Base-by-base conservation (phyloP, 1,140 invertebrate species). In the Aphelenchoides avenae region DNA sequence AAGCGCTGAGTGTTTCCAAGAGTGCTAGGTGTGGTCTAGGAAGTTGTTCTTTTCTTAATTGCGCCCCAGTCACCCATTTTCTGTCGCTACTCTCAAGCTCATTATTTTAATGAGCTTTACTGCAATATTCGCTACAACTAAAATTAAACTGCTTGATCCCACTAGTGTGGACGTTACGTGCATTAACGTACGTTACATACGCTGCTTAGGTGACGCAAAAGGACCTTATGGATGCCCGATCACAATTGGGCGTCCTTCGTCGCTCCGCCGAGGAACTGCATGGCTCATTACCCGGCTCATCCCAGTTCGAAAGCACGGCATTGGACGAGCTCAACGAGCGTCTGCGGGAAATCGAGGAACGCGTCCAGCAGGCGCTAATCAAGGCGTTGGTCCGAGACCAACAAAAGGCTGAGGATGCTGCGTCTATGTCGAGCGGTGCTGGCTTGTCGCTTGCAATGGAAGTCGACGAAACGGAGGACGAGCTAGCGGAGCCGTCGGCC, bases 391-490 rank as follows among this genome's bases (percentile, higher is more conserved):
- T n/a, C n/a, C 33, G 37, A 30, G 52, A 24, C 22, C 34, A 41
- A 36, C 54, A 57, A 53, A 29, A 57, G 9, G 56, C 9, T 7
- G 15, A 7, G 27, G 46, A 50, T 36, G 30, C 31, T n/a, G 15
- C n/a, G 5, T 50, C 6, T 31, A 47, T 22, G 31, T 47, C 37
- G 40, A 52, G 40, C 52, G 61, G 65, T 11, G 58, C 54, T 11
- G 61, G 61, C 7, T 33, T 57, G 5, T 69, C 61, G 15, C 34
- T 73, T 46, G 70, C 66, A 20, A 73, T 70, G 68, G 68, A 70
- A 34, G 68, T 70, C 15, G 47, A 66, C 18, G 66, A 57, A 34
- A 71, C 71, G 11, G 57, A 73, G 20, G 55, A 29, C 15, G 70
- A 67, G 33, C 36, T 52, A 6, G 34, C 51, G 26, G 34, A 27